Conservation (phyloP, 1,140 invertebrate species). For the Dreissena polymorpha region DNA sequence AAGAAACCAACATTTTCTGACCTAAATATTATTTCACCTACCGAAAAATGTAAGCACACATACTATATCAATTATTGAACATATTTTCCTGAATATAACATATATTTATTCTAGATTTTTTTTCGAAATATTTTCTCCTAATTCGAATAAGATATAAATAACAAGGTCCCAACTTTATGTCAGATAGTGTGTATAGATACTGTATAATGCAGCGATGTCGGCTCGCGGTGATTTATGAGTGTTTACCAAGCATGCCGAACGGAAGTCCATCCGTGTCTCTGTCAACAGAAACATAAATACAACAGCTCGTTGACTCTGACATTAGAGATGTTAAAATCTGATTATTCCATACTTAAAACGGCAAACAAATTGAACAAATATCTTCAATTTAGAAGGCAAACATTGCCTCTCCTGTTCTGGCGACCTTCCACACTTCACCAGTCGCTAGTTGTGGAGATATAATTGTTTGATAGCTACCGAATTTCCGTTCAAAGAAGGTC, state of each 20-base stretch:
- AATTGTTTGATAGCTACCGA: conserved; percentile 1
- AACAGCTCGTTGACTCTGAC: neutral
- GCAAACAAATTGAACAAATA: conserved; percentile 8
- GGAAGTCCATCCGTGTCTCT: neutral
- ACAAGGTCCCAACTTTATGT: too few species aligned
- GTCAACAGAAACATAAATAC: neutral
- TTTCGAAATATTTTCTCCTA: too few species aligned
- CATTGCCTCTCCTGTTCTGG: neutral
- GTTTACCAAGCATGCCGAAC: neutral
- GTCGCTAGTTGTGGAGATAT: neutral
- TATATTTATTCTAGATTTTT: too few species aligned
- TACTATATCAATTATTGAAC: too few species aligned
- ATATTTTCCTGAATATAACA: too few species aligned
- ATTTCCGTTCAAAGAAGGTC: neutral
- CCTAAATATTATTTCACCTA: too few species aligned
- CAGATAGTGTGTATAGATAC: too few species aligned
- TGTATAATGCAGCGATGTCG: too few species aligned
- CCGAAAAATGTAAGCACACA: too few species aligned
- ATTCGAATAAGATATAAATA: too few species aligned
- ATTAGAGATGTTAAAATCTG: neutral
- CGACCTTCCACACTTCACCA: neutral
- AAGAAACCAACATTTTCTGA: too few species aligned
- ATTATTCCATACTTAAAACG: conserved; percentile 1
- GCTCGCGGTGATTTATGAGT: too few species aligned
- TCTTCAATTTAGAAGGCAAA: neutral